Evolutionary conservation across 2,888 invertebrate genomes (phyloP).

Genomic region (Torymus tubicola): DNA sequence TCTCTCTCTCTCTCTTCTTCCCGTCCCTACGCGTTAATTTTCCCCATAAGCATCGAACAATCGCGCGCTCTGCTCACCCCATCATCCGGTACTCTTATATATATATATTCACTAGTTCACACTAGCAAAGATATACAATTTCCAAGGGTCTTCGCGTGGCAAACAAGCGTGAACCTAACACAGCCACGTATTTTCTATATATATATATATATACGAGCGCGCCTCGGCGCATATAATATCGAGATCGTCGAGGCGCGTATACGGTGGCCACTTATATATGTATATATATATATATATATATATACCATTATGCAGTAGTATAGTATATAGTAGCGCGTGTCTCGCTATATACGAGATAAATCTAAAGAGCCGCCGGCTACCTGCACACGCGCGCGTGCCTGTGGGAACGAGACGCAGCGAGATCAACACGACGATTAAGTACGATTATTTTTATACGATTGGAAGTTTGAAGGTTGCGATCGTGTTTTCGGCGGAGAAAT

Average conservation of each 20-base stretch:
- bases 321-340: neutral
- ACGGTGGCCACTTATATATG: neutral
- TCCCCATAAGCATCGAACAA: too few relatives aligned
- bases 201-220: neutral
- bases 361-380: conserved; percentile 45
- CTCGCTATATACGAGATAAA: conserved; percentile 11
- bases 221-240: conserved; percentile 29
- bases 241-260: neutral
- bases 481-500: neutral
- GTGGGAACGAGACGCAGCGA: neutral
- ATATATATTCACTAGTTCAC: too few relatives aligned
- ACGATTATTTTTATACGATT: conserved; percentile 30
- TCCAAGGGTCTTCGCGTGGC: neutral
- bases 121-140: conserved; percentile 4
- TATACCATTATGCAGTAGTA: conserved; percentile 19
- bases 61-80: too few relatives aligned
- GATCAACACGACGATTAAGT: conserved; percentile 21
- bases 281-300: too few relatives aligned
- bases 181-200: neutral
- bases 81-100: too few relatives aligned
- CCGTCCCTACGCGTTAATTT: too few relatives aligned
- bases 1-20: too few relatives aligned
- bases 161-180: conserved; percentile 22
- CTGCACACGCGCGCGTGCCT: neutral
- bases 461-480: neutral